These are phyloP conservation scores for Takifugu rubripes DNA, from an alignment of 2,797 vertebrate genomes.

Conservation along the genomic window DNA sequence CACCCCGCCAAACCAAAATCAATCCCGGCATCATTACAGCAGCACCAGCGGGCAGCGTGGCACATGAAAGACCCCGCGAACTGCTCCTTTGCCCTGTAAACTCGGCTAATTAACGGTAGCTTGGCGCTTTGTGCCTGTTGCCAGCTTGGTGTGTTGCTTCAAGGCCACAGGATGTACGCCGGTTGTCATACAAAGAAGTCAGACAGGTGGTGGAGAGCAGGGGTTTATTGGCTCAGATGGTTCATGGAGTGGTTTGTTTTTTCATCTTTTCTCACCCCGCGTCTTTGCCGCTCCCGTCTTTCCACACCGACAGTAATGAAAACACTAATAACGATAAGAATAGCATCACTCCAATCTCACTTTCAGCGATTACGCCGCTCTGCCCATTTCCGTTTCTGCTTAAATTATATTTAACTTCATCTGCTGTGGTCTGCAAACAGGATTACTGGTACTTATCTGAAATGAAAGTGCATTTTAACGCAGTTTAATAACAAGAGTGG, in stretches of 20 bases:
- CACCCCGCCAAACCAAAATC: conserved; percentile 39
- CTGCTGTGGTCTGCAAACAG: conserved; percentile 77
- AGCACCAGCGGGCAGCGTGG: conserved; percentile 39
- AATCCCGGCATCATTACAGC: conserved; percentile 46
- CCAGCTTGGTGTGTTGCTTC: conserved; percentile 55
- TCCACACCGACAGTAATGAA: conserved; percentile 69
- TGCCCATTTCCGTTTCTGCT: conserved; percentile 77
- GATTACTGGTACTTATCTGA: conserved; percentile 83
- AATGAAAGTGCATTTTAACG: conserved; percentile 83
- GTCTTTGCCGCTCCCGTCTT: conserved; percentile 41
- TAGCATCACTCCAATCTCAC: conserved; percentile 80
- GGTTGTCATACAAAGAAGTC: conserved; percentile 52
- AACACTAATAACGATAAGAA: conserved; percentile 78
- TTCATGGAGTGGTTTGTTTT: conserved; percentile 49
- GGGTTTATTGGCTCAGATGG: conserved; percentile 66
- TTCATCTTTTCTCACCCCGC: conserved; percentile 55
- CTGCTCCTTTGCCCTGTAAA: conserved; percentile 61
- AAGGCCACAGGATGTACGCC: conserved; percentile 56
- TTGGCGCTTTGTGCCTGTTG: conserved; percentile 50
- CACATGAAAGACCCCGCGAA: conserved; percentile 50
- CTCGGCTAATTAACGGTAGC: conserved; percentile 67
- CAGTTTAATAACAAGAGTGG: conserved; percentile 81
- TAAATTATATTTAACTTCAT: conserved; percentile 83
- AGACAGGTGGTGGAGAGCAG: conserved; percentile 44
- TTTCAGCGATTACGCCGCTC: conserved; percentile 82